Conservation (phyloP, 64 coral and sea anemone species). For the Porites australiensis region DNA sequence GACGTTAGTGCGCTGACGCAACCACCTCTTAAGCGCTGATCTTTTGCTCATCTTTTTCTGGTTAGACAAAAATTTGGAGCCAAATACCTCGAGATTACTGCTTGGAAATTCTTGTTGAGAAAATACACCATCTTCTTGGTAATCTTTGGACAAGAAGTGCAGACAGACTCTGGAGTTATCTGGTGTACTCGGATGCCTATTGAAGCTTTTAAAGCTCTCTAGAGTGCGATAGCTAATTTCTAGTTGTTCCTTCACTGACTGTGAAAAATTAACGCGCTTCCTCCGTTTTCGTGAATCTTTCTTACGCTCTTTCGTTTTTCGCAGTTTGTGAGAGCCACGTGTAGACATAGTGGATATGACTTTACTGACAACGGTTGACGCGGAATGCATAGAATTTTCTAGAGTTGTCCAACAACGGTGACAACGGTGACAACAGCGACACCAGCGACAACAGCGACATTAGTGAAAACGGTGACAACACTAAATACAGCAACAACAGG, state of each 20-base stretch:
- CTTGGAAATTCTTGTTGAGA: not conserved
- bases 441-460: too few species aligned
- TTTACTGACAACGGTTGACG: not conserved
- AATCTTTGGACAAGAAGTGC: not conserved
- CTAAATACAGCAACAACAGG: too few species aligned
- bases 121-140: not conserved
- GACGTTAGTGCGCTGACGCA: not conserved
- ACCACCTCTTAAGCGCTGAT: slow-evolving; percentile 23
- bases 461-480: too few species aligned
- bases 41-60: slow-evolving; percentile 32
- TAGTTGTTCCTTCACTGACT: not conserved
- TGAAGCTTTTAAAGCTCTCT: not conserved
- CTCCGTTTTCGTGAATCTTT: not conserved
- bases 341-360: slow-evolving; percentile 22
- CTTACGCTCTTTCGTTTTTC: not conserved
- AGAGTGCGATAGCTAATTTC: not conserved
- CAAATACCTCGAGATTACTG: slow-evolving; percentile 2
- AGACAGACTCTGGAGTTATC: not conserved
- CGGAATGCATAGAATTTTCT: not conserved
- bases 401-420: too few species aligned
- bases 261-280: slow-evolving; percentile 25
- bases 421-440: too few species aligned
- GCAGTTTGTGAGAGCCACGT: slow-evolving; percentile 5
- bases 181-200: not conserved
- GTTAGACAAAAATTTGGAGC: slow-evolving; percentile 18